Evolutionary conservation across 1,140 invertebrate genomes (phyloP).

Genomic region (Muscidifurax raptorellus): DNA sequence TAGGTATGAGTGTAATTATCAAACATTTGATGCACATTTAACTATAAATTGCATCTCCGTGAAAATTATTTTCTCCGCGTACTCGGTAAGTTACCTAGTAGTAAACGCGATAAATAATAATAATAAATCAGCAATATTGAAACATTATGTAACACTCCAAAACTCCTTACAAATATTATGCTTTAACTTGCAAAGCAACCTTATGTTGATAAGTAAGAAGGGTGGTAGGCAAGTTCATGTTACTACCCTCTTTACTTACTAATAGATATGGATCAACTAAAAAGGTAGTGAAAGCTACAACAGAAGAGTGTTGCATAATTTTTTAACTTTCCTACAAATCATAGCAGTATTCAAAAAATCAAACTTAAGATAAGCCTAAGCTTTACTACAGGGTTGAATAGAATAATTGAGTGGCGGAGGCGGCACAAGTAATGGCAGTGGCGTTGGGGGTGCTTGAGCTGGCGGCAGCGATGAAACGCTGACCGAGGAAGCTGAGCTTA

Average conservation of each 20-base stretch:
- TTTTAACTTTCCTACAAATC: neutral
- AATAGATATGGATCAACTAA: neutral
- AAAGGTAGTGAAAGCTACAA: neutral
- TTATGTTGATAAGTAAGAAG: too few relatives aligned
- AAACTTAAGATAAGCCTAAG: constrained; percentile 52
- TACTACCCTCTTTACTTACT: neutral
- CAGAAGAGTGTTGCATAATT: neutral
- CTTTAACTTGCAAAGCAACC: neutral
- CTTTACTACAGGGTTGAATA: constrained; percentile 72
- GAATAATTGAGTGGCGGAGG: constrained; percentile 72
- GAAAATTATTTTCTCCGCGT: constrained; percentile 1
- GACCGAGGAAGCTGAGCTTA: constrained; percentile 43
- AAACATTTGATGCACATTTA: too few relatives aligned
- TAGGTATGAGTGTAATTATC: neutral
- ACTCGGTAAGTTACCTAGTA: neutral
- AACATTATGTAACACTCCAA: neutral
- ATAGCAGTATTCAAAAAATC: neutral
- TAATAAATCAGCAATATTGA: neutral
- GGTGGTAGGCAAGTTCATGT: too few relatives aligned
- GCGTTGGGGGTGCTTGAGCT: constrained; percentile 67
- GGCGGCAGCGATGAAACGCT: constrained; percentile 38
- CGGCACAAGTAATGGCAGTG: constrained; percentile 71
- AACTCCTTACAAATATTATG: neutral
- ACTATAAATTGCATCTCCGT: neutral
- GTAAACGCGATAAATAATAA: neutral